Base-by-base conservation (phyloP, 2,888 invertebrate species). In the Fragum whitleyi region DNA sequence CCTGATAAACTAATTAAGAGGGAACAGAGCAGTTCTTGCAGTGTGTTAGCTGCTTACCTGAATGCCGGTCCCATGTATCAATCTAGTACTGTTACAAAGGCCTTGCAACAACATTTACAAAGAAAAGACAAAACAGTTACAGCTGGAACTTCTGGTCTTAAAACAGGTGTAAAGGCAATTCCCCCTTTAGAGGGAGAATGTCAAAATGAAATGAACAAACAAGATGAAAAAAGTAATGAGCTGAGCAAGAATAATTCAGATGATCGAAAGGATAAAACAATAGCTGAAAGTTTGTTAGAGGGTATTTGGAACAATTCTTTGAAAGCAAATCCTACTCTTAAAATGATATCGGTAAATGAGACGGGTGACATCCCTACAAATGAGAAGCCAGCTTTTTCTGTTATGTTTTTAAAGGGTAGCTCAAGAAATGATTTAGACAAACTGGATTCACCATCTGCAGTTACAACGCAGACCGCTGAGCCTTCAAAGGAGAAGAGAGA, bases 21-120 rank as follows among this genome's bases (percentile, higher is more conserved):
- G 14, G 61, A 61, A 32, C 21, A 2, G 19, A 23, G 5, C 1
- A 70, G 36, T n/a, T n/a, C 53, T 3, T 28, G 55, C 9, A 70
- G 70, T 70, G 26, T 70, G 1, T 14, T 70, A 11, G 70, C 70
- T 21, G 70, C 70, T 11, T 53, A 53, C 53, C 36, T 70, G 1
- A 70, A 53, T 55, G 53, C 70, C 11, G 70, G 55, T 1, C 70
- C 70, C 19, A 14, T 32, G 55, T 70, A 55, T 55, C 55, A 36
- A 16, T 6, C 55, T 5, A 70, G 53, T 32, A 11, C 55, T 1
- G 55, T 55, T n/a, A 36, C 29, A 19, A 53, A 36, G 23, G 14
- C 53, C 1, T 23, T 36, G 5, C 47, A 47, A 47, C 47, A 47
- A 47, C 47, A 47, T 14, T 47, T 47, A 47, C 47, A 47, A 16